Evolutionary conservation across 2,888 invertebrate genomes (phyloP), one percentile per base, ranked within the genome.

Genomic region (Pollenia labialis): DNA sequence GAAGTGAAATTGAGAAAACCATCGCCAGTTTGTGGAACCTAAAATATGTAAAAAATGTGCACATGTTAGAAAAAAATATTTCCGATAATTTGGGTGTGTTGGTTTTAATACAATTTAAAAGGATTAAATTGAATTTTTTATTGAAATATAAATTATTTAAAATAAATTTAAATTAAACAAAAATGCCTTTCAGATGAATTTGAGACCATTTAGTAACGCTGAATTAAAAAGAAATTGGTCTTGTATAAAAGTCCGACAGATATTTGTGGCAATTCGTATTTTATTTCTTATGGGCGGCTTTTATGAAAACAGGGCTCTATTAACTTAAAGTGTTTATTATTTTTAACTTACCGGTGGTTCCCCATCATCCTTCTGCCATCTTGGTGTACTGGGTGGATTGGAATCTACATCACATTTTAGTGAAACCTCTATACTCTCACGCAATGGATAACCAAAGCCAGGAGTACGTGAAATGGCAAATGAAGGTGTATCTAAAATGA

Each of bases 361-460:
- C 42, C 94, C 94, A 85, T 95, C 95, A 88, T 95, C 95, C 88
- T 96, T 94, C 90, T 97, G 96, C 98, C 98, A 98, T 90, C 96
- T 95, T 69, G 98, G 97, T 71, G 95, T 94, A 75, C 97, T 97
- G 77, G 96, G 95, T 18, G 98, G 98, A 94, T 98, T 98, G 90
- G 98, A 97, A 94, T 98, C 98, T 88, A 98, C 98, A 93, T 97
- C 97, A 91, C 98, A 98, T 93, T 97, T 97, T 89, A 98, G 94
- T 81, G 97, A 97, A 87, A 98, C 97, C 87, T 97, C 96, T 92
- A 97, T 97, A 85, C 98, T 98, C 93, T 98, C 98, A 87, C 96
- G 95, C 89, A 98, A 95, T 44, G 98, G 96, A 93, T 97, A 96
- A 74, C 98, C 98, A 93, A 98, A 98, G 71, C 97, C 98, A n/a